These are phyloP conservation scores for Arbacia lixula DNA, from an alignment of 53 echinoderm and acorn worm species.

Conservation along the genomic window DNA sequence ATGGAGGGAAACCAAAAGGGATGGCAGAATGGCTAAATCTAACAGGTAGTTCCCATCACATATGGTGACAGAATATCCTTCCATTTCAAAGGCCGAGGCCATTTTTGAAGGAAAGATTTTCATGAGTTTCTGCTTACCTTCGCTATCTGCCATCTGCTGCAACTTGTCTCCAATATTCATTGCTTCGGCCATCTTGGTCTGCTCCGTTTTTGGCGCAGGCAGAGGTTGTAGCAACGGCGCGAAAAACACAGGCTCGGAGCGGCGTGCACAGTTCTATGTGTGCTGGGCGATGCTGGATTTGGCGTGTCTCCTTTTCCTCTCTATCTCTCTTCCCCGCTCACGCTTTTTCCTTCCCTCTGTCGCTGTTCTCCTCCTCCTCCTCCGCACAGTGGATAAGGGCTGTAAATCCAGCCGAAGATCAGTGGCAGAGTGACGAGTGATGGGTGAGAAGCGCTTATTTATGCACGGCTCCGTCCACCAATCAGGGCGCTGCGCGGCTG, in stretches of 20 bases:
- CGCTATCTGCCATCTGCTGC: slow-evolving; percentile 46
- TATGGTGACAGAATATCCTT: no score
- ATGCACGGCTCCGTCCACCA: slow-evolving; percentile 51
- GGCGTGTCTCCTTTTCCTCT: slow-evolving; percentile 3
- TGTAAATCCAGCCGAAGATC: slow-evolving; percentile 55
- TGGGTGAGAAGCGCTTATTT: slow-evolving; percentile 41
- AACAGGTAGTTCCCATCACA: slow-evolving; percentile 55
- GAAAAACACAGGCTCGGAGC: background rate
- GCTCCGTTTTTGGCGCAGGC: slow-evolving; percentile 4
- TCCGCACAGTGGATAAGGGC: slow-evolving; percentile 11
- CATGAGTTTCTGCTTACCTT: background rate
- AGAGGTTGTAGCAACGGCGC: background rate
- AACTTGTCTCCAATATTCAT: slow-evolving; percentile 45
- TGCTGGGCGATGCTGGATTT: no score
- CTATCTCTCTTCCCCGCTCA: background rate
- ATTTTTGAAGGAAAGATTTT: slow-evolving; percentile 1
- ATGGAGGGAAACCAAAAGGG: no score
- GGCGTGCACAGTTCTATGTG: background rate
- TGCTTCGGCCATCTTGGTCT: slow-evolving; percentile 53
- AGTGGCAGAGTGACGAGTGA: slow-evolving; percentile 56
- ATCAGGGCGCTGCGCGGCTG: slow-evolving; percentile 19
- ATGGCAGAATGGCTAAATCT: no score
- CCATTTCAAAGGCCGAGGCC: no score
- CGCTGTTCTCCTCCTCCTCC: slow-evolving; percentile 39
- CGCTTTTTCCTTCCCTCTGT: background rate